phyloP scores from a whole-genome alignment of 2,113 vertebrate genomes.

The Petroica traversi region DNA sequence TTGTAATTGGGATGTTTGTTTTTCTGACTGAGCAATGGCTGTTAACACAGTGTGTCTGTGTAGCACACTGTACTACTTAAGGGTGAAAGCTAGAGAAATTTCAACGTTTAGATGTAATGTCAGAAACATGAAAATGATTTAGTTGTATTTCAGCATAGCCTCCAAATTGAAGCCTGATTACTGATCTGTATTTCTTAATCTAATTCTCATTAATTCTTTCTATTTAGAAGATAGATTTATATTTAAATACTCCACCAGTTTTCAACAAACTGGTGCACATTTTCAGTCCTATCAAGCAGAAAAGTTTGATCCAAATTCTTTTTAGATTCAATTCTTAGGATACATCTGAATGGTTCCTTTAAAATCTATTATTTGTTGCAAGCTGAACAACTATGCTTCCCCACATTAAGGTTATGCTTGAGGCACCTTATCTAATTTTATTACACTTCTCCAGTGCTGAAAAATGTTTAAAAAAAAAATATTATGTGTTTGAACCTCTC shows the following conservation, averaged over 20 bases:
- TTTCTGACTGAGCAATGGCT: background rate
- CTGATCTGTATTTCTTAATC: background rate
- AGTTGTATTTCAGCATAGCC: background rate
- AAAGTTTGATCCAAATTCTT: background rate
- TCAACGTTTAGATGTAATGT: background rate
- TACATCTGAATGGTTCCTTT: background rate
- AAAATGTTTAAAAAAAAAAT: background rate
- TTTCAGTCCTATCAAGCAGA: background rate
- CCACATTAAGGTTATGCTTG: background rate
- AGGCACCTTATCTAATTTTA: background rate
- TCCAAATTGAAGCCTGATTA: background rate
- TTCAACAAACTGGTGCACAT: background rate
- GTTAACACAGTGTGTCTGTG: fast-evolving
- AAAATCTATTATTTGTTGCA: background rate
- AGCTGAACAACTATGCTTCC: background rate
- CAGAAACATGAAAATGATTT: background rate
- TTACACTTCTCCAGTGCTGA: background rate
- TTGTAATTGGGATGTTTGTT: background rate
- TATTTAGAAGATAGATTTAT: background rate
- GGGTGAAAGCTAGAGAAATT: background rate
- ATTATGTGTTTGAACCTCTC: background rate
- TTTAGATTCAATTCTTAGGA: background rate
- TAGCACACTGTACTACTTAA: background rate
- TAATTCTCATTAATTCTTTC: background rate
- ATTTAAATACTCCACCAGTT: background rate